These are phyloP conservation scores for Brachyhypopomus gauderio DNA, from an alignment of 2,113 vertebrate species.

Conservation along the genomic window DNA sequence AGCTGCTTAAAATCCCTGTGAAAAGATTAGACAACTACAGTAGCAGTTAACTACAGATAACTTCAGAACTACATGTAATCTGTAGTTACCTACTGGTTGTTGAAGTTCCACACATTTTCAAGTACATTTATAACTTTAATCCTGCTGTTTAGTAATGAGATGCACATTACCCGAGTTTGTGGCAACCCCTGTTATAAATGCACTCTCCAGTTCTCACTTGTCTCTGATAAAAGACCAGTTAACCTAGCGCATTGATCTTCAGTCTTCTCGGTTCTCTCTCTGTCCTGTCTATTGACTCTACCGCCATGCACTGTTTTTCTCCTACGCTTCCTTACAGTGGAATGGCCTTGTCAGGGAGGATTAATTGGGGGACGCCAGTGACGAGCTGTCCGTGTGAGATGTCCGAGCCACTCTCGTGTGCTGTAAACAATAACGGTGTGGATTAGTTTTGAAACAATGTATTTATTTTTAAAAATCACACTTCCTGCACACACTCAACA, in stretches of 20 bases:
- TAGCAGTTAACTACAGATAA: too few relatives aligned
- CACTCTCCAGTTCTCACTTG: constrained; percentile 10
- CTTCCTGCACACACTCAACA: constrained; percentile 78
- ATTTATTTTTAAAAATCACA: constrained; percentile 81
- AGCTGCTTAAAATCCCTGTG: too few relatives aligned
- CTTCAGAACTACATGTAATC: too few relatives aligned
- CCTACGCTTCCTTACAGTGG: constrained; percentile 55
- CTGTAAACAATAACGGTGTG: constrained; percentile 82
- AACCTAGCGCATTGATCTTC: constrained; percentile 48
- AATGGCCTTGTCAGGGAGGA: constrained; percentile 65
- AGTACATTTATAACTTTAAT: too few relatives aligned
- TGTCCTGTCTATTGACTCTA: constrained; percentile 50
- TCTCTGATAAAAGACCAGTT: constrained; percentile 44
- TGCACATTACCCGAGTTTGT: constrained; percentile 4
- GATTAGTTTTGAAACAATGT: constrained; percentile 84
- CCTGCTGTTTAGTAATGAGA: not conserved
- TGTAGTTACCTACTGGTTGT: too few relatives aligned
- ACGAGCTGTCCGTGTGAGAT: constrained; percentile 64
- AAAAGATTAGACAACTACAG: too few relatives aligned
- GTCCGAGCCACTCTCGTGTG: constrained; percentile 65
- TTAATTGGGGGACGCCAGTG: constrained; percentile 62
- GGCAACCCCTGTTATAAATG: constrained; percentile 4
- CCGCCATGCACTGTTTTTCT: constrained; percentile 53
- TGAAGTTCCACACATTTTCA: not conserved
- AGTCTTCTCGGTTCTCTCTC: constrained; percentile 23